Evolutionary conservation across 2,113 vertebrate species (phyloP).

Genomic region (Hucho hucho): DNA sequence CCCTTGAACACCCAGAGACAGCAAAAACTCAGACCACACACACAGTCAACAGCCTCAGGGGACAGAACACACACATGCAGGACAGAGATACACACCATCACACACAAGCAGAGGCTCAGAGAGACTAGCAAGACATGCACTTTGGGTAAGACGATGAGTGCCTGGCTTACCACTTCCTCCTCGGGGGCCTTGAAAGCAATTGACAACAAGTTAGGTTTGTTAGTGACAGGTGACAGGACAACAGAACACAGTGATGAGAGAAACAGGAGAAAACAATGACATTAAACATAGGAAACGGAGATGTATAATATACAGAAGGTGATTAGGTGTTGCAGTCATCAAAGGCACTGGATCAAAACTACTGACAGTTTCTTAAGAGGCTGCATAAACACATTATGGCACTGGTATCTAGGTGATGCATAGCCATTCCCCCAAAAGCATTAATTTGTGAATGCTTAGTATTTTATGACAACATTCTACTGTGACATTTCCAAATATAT

Average conservation of each 20-base stretch:
- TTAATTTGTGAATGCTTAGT: not conserved
- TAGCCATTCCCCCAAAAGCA: not conserved
- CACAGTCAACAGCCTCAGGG: constrained; percentile 25
- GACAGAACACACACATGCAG: constrained; percentile 46
- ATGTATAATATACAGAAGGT: not conserved
- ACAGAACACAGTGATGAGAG: constrained; percentile 7
- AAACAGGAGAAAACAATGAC: not conserved
- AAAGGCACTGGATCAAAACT: not conserved
- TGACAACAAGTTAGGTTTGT: constrained; percentile 85
- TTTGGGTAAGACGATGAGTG: constrained; percentile 27
- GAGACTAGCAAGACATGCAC: constrained; percentile 52
- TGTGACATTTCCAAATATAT: not conserved
- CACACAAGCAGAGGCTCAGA: constrained; percentile 48
- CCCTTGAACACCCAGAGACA: constrained; percentile 22
- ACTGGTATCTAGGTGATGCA: not conserved
- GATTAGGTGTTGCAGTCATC: not conserved
- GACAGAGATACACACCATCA: not conserved
- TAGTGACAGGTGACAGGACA: constrained; percentile 66
- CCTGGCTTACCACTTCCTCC: constrained; percentile 95
- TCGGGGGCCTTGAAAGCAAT: constrained; percentile 95
- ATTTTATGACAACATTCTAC: constrained; percentile 4
- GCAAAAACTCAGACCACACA: constrained; percentile 13
- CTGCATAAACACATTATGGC: not conserved
- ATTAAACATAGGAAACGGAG: not conserved
- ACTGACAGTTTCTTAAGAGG: not conserved